Evolutionary conservation across 53 echinoderm and acorn worm genomes (phyloP).

Genomic region (Astropecten irregularis): DNA sequence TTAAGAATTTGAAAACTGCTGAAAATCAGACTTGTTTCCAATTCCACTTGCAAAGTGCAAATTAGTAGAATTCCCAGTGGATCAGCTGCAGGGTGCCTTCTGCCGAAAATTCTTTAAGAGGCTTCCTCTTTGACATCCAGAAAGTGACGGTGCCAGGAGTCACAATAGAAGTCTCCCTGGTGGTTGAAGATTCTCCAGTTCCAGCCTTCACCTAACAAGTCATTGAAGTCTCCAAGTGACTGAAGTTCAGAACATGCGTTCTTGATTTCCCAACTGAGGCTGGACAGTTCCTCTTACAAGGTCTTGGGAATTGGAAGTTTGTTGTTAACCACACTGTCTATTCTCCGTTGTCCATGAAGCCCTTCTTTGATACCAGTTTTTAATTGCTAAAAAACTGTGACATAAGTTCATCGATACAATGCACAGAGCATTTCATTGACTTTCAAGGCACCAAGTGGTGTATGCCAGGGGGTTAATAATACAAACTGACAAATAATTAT

Average conservation of each 20-base stretch:
- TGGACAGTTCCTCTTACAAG: conserved; percentile 10
- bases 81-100: conserved; percentile 28
- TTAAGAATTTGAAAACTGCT: neutral
- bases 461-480: neutral
- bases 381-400: neutral
- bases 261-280: neutral
- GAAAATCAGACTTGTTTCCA: conserved; percentile 17
- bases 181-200: conserved; percentile 32
- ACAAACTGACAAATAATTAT: neutral
- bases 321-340: conserved; percentile 22
- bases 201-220: conserved; percentile 36
- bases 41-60: conserved; percentile 38
- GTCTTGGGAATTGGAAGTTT: neutral
- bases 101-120: conserved; percentile 29
- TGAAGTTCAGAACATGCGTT: neutral
- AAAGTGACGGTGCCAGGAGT: conserved; percentile 42
- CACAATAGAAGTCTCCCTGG: conserved; percentile 50
- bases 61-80: conserved; percentile 32
- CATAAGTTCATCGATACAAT: neutral
- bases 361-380: conserved; percentile 2
- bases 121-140: conserved; percentile 50
- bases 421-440: conserved; percentile 19
- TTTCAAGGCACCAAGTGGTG: neutral
- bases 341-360: conserved; percentile 35
- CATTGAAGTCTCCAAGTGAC: neutral